Evolutionary conservation across 1,140 invertebrate species (phyloP).

Genomic region (Cryptotermes secundus): DNA sequence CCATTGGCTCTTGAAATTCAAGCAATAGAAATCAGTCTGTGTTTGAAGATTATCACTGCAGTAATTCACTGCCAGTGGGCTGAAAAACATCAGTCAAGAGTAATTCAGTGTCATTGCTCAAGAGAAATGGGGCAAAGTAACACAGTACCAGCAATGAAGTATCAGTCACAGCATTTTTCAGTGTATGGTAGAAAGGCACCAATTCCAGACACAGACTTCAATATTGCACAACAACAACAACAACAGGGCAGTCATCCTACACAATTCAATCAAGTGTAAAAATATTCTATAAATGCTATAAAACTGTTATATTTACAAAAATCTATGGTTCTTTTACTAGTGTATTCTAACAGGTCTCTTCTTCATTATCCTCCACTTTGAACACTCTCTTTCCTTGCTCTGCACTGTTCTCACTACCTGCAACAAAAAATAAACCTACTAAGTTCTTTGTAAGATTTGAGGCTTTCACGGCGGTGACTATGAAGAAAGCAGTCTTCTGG

Average conservation of each 20-base stretch:
- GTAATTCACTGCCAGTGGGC: not conserved
- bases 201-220: not conserved
- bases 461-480: not conserved
- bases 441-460: not conserved
- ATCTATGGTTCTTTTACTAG: not conserved
- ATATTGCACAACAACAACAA: not conserved
- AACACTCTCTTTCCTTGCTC: slow-evolving; percentile 22
- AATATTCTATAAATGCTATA: not conserved
- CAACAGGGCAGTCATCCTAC: not conserved
- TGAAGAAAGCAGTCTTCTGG: no score
- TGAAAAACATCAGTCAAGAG: not conserved
- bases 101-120: not conserved
- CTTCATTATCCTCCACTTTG: slow-evolving; percentile 27
- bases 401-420: not conserved
- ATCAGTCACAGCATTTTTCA: not conserved
- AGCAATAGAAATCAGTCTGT: not conserved
- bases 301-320: not conserved
- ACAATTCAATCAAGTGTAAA: not conserved
- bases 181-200: not conserved
- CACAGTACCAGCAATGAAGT: not conserved
- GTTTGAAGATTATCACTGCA: not conserved
- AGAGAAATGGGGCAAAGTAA: not conserved
- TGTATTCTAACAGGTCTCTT: not conserved
- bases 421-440: not conserved
- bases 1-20: not conserved